Percentiles rank a stretch among this genome's conserved stretches.
These are phyloP conservation scores for Tachina grossa DNA, from an alignment of 2,888 invertebrate genomes.

Conservation along the genomic window DNA sequence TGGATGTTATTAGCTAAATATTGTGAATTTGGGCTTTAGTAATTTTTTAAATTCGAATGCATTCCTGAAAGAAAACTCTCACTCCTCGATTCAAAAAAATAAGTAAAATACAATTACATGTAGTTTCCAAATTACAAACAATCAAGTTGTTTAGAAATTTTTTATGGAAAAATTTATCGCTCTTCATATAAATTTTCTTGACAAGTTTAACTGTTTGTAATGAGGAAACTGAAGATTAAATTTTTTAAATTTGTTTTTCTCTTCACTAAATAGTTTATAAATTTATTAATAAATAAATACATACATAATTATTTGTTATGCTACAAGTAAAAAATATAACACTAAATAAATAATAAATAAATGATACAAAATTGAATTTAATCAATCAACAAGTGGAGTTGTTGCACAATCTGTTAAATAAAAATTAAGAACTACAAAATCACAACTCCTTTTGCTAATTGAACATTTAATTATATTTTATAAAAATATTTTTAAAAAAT, in stretches of 20 bases:
- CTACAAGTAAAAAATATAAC: constrained; percentile 1
- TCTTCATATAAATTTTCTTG: too few relatives aligned
- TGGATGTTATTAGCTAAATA: too few relatives aligned
- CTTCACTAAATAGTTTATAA: constrained; percentile 3
- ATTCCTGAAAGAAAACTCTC: not conserved
- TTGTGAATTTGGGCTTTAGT: too few relatives aligned
- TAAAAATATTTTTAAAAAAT: constrained; percentile 21
- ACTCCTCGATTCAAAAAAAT: not conserved
- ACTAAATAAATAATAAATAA: constrained; percentile 39
- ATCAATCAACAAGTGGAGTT: constrained; percentile 17
- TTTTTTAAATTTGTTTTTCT: not conserved
- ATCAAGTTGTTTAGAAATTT: too few relatives aligned
- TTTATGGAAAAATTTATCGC: too few relatives aligned
- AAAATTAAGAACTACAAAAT: not conserved
- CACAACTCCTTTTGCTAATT: not conserved
- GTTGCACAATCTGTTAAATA: not conserved
- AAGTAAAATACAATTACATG: too few relatives aligned
- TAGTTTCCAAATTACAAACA: too few relatives aligned
- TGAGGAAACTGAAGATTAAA: too few relatives aligned
- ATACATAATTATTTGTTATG: constrained; percentile 25
- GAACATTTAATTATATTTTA: constrained; percentile 5
- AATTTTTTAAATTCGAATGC: too few relatives aligned
- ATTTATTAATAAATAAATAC: constrained; percentile 32
- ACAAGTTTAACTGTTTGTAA: too few relatives aligned
- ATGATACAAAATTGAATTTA: constrained; percentile 11